Base-by-base conservation (phyloP, 2,797 vertebrate species). In the Silurus aristotelis region DNA sequence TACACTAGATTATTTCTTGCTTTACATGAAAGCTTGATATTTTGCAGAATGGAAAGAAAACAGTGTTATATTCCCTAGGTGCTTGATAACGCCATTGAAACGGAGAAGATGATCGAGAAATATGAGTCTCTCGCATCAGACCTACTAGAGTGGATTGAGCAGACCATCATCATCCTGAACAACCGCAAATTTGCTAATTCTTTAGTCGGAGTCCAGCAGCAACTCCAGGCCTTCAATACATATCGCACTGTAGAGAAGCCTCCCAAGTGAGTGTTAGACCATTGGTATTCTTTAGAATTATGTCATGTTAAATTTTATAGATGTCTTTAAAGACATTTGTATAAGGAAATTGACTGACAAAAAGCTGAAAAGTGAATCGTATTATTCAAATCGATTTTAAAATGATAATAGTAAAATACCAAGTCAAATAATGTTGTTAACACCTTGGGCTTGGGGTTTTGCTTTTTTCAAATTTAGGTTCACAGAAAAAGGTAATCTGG, bases 161-260 rank as follows among this genome's bases (percentile, higher is more conserved):
- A 99, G 93, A 99, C 98, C 92, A 98, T 99, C 92, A 98, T 99
- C 91, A 99, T 99, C 93, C 95, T 99, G 90, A 99, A 99, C 95
- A 99, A 99, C 91, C 96, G 98, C 90, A 99, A 99, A 92, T 99
- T 99, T 68, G 97, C 98, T 89, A 99, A 99, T 94, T 98, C 97
- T 0, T 94, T 99, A 76, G 94, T 97, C 31, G 98, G 98, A 7
- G 98, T 99, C 82, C 98, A 99, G 75, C 98, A 99, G 89, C 98
- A 99, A 91, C 96, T 99, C 8, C 98, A 99, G 92, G 98, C 98
- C 0, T 99, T 99, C 95, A 99, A 98, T 95, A 98, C 98, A 0
- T 99, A 99, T 93, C 95, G 98, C 85, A 99, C 98, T 0, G 97
- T 98, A 86, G 98, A 99, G 93, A 99, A 99, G 61, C 98, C 98